A percentile compares a stretch with the other conserved stretches of the same genome.
Evolutionary conservation across 2,888 invertebrate genomes (phyloP).

Genomic region (Trichacis sp.): DNA sequence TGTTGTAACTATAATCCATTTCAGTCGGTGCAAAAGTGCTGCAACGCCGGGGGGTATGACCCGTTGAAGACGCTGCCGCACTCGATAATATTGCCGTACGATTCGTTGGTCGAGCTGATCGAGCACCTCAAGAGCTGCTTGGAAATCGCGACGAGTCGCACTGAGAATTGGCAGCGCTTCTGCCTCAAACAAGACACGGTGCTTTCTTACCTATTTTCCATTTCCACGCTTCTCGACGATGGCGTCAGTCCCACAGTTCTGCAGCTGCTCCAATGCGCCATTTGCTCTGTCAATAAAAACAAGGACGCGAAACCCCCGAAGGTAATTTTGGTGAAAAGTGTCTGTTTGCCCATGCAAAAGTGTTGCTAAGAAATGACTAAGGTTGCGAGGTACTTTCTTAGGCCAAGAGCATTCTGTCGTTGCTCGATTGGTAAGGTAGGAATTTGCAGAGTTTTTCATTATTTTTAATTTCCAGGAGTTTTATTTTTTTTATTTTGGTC

Average conservation of each 20-base stretch:
- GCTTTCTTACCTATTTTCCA: slow-evolving; percentile 85
- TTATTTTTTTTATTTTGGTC: too few relatives aligned
- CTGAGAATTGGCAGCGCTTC: slow-evolving; percentile 95
- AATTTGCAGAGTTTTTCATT: too few relatives aligned
- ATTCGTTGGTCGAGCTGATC: slow-evolving; percentile 92
- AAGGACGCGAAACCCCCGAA: slow-evolving; percentile 58
- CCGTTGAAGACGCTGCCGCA: slow-evolving; percentile 68
- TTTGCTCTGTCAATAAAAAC: slow-evolving; percentile 74
- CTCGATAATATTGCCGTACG: slow-evolving; percentile 79
- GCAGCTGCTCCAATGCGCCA: slow-evolving; percentile 89
- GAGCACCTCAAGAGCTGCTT: slow-evolving; percentile 95
- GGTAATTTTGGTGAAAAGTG: too few relatives aligned
- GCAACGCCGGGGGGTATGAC: slow-evolving; percentile 72
- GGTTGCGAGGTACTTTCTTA: too few relatives aligned
- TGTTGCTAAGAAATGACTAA: too few relatives aligned
- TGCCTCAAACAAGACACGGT: slow-evolving; percentile 82
- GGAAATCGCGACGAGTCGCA: slow-evolving; percentile 91
- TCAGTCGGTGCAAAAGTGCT: slow-evolving; percentile 71
- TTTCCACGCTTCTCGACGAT: slow-evolving; percentile 86
- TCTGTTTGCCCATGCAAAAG: too few relatives aligned
- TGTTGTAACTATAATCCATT: too few relatives aligned
- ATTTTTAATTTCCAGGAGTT: too few relatives aligned
- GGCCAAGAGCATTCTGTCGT: too few relatives aligned
- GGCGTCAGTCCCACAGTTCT: slow-evolving; percentile 91
- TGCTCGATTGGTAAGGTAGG: too few relatives aligned